A percentile compares a stretch with the other conserved stretches of the same genome.
Conservation (phyloP, 2,797 vertebrate species). For the Tragopan temminckii region DNA sequence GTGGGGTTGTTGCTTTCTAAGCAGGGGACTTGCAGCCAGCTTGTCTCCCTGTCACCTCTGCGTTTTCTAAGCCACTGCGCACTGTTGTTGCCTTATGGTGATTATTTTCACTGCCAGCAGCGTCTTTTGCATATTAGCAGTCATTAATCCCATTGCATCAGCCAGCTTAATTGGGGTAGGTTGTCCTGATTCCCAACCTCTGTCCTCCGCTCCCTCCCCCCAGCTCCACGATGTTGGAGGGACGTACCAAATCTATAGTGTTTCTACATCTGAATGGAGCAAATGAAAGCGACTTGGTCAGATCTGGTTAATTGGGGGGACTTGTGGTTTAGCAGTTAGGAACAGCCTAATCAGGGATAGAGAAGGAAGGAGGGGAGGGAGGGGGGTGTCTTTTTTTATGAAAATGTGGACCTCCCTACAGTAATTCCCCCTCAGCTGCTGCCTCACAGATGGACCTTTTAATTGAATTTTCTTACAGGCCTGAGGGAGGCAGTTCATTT, state of each 20-base stretch:
- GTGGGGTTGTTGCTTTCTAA: background rate
- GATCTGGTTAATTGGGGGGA: conserved; percentile 77
- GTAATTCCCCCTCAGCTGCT: conserved; percentile 82
- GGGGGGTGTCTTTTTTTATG: conserved; percentile 75
- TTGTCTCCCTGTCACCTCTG: conserved; percentile 9
- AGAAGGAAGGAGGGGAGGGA: background rate
- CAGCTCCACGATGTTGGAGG: background rate
- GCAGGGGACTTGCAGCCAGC: background rate
- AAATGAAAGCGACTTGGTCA: conserved; percentile 72
- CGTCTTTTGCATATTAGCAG: conserved; percentile 63
- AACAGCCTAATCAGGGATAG: conserved; percentile 64
- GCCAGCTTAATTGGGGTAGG: conserved; percentile 52
- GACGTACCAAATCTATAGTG: conserved; percentile 43
- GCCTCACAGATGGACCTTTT: conserved; percentile 85
- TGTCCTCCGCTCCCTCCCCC: background rate
- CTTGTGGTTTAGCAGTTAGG: conserved; percentile 68
- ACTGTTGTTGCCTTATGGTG: conserved; percentile 52
- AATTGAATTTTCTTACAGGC: conserved; percentile 85
- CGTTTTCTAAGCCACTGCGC: conserved; percentile 14
- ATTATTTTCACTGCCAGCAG: conserved; percentile 55
- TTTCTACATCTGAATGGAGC: conserved; percentile 71
- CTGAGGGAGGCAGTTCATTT: conserved; percentile 83
- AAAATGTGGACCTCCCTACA: conserved; percentile 80
- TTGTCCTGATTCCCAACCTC: conserved; percentile 56
- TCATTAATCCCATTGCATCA: conserved; percentile 68